Conservation (phyloP, 2,113 vertebrate genomes). For the Charadrius vociferus region DNA sequence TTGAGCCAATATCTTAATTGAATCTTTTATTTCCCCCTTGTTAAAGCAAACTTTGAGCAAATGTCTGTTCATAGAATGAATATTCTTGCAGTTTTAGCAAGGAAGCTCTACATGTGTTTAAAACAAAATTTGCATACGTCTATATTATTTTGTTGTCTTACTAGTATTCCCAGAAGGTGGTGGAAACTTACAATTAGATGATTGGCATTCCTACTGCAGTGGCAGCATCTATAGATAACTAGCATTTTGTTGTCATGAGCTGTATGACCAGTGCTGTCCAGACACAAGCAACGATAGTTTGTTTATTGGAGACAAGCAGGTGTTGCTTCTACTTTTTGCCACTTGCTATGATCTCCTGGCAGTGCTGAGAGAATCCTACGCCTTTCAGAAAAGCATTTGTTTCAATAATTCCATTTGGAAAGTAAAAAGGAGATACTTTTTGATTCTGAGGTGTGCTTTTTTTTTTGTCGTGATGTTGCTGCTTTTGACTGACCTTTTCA, state of each 20-base stretch:
- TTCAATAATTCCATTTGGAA: background rate
- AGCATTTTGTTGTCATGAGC: background rate
- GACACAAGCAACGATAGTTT: too few species aligned
- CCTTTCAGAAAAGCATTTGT: background rate
- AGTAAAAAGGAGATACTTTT: background rate
- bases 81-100: background rate
- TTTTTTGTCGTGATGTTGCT: background rate
- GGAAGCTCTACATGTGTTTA: background rate
- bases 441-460: background rate
- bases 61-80: background rate
- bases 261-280: background rate
- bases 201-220: background rate
- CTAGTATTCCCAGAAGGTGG: background rate
- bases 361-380: background rate
- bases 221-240: background rate
- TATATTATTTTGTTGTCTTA: background rate
- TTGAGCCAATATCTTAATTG: background rate
- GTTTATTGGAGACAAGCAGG: background rate
- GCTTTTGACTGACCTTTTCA: background rate
- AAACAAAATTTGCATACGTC: background rate
- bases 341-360: background rate
- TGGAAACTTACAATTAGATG: background rate
- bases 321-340: background rate
- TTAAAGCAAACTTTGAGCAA: background rate
- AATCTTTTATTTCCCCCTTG: background rate